These are phyloP conservation scores for Stegana nigrithorax DNA, from an alignment of 2,888 invertebrate species.

Conservation along the genomic window DNA sequence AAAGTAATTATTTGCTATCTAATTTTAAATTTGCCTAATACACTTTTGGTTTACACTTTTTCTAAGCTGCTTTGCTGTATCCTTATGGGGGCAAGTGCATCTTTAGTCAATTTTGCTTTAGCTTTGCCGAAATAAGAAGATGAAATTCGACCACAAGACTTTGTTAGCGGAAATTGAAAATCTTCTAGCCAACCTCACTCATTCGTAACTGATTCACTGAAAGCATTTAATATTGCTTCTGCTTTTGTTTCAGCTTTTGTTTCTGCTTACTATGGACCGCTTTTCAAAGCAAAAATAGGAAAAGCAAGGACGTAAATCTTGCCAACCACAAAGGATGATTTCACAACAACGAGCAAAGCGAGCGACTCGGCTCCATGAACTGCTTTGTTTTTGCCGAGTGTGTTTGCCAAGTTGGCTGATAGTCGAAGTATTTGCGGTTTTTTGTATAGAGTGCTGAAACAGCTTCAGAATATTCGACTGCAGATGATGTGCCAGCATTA, in stretches of 20 bases:
- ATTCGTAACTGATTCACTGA: slow-evolving; percentile 3
- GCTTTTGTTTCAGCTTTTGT: slow-evolving; percentile 30
- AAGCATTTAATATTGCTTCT: not conserved
- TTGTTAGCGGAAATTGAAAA: slow-evolving; percentile 53
- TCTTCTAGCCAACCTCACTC: not conserved
- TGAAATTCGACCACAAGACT: slow-evolving; percentile 41
- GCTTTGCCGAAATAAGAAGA: slow-evolving; percentile 23
- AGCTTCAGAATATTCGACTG: too few species aligned
- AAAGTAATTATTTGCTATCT: too few species aligned
- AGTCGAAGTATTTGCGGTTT: not conserved
- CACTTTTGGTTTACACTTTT: too few species aligned
- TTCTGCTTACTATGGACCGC: not conserved
- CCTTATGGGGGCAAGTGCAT: too few species aligned
- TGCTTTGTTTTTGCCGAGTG: not conserved
- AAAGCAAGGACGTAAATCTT: slow-evolving; percentile 27
- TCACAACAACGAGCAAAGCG: not conserved
- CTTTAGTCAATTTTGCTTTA: too few species aligned
- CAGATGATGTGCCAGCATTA: too few species aligned
- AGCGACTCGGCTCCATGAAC: not conserved
- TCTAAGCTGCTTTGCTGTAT: too few species aligned
- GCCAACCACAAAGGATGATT: slow-evolving; percentile 40
- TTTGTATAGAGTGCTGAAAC: too few species aligned
- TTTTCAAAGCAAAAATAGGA: slow-evolving; percentile 14
- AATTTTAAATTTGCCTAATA: too few species aligned
- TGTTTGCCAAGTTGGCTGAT: not conserved